A percentile compares a stretch with the other conserved stretches of the same genome.
These are phyloP conservation scores for Sitophilus oryzae DNA, from an alignment of 1,140 invertebrate genomes.

Conservation along the genomic window DNA sequence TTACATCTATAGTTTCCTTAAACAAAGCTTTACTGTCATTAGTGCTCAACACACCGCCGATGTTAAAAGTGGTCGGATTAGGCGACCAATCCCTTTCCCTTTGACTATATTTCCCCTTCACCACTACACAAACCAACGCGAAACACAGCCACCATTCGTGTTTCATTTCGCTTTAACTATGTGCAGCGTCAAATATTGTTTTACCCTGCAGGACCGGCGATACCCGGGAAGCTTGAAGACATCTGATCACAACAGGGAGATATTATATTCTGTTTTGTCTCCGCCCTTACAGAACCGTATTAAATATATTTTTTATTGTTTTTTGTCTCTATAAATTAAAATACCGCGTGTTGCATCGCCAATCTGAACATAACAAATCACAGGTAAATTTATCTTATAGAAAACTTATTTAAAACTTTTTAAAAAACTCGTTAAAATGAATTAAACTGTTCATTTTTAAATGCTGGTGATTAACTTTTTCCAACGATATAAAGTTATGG, in stretches of 20 bases:
- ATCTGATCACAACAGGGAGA: constrained; percentile 1
- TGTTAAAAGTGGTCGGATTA: constrained; percentile 74
- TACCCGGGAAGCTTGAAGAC: neutral
- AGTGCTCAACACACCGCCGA: constrained; percentile 85
- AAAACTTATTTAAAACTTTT: too few relatives aligned
- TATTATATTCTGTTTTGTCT: neutral
- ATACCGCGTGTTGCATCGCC: too few relatives aligned
- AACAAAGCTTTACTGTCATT: constrained; percentile 71
- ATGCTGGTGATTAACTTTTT: too few relatives aligned
- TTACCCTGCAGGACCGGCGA: too few relatives aligned
- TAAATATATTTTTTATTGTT: too few relatives aligned
- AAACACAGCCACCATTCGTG: constrained; percentile 4
- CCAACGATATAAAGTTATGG: too few relatives aligned
- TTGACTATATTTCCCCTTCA: constrained; percentile 1
- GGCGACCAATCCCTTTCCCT: constrained; percentile 20
- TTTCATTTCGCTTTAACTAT: neutral
- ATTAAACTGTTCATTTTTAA: too few relatives aligned
- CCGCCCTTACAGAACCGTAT: constrained; percentile 5
- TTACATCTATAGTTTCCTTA: constrained; percentile 73
- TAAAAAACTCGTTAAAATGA: too few relatives aligned
- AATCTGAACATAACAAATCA: too few relatives aligned
- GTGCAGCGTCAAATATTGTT: neutral
- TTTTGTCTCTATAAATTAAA: too few relatives aligned
- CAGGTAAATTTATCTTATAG: too few relatives aligned
- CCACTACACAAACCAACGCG: constrained; percentile 9